Base-by-base conservation (phyloP, 2,113 vertebrate genomes). In the Todiramphus saurophagus region DNA sequence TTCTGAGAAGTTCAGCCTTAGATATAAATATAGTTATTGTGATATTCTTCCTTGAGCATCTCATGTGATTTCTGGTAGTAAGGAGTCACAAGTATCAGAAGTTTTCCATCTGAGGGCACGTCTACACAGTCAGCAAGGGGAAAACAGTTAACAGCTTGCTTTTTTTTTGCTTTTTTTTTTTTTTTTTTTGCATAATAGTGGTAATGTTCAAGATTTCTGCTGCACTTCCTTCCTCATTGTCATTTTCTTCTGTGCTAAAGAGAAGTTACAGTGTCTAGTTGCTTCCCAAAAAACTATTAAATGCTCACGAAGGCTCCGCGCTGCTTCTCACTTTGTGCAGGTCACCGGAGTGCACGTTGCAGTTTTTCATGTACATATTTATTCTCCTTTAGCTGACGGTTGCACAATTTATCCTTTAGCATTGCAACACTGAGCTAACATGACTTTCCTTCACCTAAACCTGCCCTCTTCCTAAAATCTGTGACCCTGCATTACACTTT, bases 51-150 rank as follows among this genome's bases (percentile, higher is more conserved):
- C 98, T 98, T 96, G 92, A 97, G 98, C 97, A 93, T 97, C 98
- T 98, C 98, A 99, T 99, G 98, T 99, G 98, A 99, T 98, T 98
- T 98, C 98, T 98, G 98, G 98, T 98, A 98, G 96, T 73, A 94
- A 98, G 94, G 98, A 99, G 98, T 99, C 98, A 99, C 98, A 98
- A 98, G 98, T 93, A 98, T 97, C 98, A 98, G 97, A 98, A 98
- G 98, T 98, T 99, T 99, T 98, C 98, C 97, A 98, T 98, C 98
- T 98, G 97, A 98, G 98, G 98, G 98, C 96, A 97, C 18, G 27
- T 93, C 96, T 95, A 93, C 90, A 81, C 96, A 97, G 97, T 97
- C 97, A 97, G 97, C 93, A 97, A 98, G 94, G 96, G 97, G 97
- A 97, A 97, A 98, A 97, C 88, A 94, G 97, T 95, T 97, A 96